phyloP scores from a whole-genome alignment of 2,888 invertebrate species.

The Pachliopta kotzebuea region DNA sequence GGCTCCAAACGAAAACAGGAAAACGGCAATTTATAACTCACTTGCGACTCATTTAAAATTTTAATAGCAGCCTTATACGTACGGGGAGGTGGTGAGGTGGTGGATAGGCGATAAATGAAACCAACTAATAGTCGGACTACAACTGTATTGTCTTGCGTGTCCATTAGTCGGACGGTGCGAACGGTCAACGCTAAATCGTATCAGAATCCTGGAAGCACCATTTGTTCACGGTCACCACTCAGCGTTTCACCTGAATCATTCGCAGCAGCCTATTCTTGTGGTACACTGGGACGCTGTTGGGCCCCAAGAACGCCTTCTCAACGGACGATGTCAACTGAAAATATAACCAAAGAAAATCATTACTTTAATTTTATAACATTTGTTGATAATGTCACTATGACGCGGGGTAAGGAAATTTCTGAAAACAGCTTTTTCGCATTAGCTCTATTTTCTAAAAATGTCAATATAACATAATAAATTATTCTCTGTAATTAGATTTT shows the following conservation, averaged over 20 bases:
- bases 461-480: no score
- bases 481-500: no score
- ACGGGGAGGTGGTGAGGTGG: neutral
- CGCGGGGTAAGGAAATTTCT: no score
- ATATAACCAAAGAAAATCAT: neutral
- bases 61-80: constrained; percentile 1
- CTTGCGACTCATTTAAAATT: constrained; percentile 5
- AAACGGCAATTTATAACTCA: constrained; percentile 8
- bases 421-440: no score
- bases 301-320: constrained; percentile 22
- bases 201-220: constrained; percentile 3
- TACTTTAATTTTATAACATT: neutral
- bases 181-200: constrained; percentile 31
- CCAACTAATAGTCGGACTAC: constrained; percentile 31
- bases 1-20: constrained; percentile 10
- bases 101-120: constrained; percentile 26
- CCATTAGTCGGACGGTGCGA: constrained; percentile 31
- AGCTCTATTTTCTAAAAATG: no score
- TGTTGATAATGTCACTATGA: neutral
- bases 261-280: constrained; percentile 30
- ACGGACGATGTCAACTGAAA: constrained; percentile 25
- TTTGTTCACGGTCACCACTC: constrained; percentile 21
- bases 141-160: constrained; percentile 35
- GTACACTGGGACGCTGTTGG: constrained; percentile 27
- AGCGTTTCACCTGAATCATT: constrained; percentile 26